Percentiles rank a stretch among this genome's conserved stretches.
Evolutionary conservation across 2,113 vertebrate species (phyloP).

Genomic region (Pongo pygmaeus): DNA sequence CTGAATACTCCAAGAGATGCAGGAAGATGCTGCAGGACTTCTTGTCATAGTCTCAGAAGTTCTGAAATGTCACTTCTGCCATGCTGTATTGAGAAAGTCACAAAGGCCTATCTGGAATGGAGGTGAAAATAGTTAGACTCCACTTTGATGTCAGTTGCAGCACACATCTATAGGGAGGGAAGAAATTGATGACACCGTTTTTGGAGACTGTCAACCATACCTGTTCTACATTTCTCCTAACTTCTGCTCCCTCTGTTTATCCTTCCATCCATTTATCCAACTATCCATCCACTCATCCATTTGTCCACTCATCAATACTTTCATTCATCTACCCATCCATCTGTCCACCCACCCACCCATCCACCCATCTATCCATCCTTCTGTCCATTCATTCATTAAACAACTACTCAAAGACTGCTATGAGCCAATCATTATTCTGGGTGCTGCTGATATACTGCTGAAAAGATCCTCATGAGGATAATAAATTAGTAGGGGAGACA

Average conservation of each 20-base stretch:
- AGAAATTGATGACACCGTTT: not conserved
- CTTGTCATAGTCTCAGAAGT: not conserved
- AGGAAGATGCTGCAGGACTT: not conserved
- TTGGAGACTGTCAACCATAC: not conserved
- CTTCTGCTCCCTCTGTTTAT: not conserved
- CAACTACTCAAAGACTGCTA: not conserved
- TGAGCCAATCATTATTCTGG: not conserved
- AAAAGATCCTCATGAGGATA: not conserved
- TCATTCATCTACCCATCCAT: not conserved
- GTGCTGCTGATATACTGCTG: not conserved
- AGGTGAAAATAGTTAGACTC: too few relatives aligned
- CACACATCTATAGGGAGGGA: not conserved
- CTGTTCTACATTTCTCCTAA: not conserved
- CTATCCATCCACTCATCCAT: not conserved
- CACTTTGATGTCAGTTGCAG: not conserved
- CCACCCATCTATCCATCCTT: not conserved
- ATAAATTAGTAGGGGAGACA: not conserved
- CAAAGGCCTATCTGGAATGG: not conserved
- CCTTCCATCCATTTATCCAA: not conserved
- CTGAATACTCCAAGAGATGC: not conserved
- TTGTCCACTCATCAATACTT: not conserved
- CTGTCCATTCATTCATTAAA: not conserved
- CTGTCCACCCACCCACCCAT: too few relatives aligned
- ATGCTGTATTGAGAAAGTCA: not conserved
- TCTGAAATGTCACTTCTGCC: not conserved